These are phyloP conservation scores for Drosophila eohydei DNA, from an alignment of 2,888 invertebrate genomes.

Conservation along the genomic window DNA sequence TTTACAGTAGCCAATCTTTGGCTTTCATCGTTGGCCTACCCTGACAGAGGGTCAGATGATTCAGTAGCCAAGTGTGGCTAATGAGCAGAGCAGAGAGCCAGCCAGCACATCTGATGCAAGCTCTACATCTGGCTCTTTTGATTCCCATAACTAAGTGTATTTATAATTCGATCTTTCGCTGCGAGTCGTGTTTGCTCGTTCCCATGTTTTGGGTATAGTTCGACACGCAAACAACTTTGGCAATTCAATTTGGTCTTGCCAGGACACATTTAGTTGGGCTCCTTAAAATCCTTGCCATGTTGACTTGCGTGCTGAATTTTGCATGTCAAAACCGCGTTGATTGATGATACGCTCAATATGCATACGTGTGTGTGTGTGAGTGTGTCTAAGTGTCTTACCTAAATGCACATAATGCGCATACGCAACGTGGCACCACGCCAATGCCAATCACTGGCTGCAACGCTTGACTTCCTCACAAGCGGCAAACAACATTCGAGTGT, in stretches of 20 bases:
- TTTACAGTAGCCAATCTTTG: conserved; percentile 34
- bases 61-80: neutral
- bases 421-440: conserved; percentile 58
- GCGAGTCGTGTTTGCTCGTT: neutral
- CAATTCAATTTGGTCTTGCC: conserved; percentile 39
- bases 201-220: conserved; percentile 8
- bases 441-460: conserved; percentile 13
- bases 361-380: neutral
- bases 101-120: neutral
- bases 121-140: too few relatives aligned
- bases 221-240: conserved; percentile 55
- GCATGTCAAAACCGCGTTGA: conserved; percentile 67
- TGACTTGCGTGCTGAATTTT: conserved; percentile 60
- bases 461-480: conserved; percentile 39
- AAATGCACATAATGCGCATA: conserved; percentile 74
- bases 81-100: neutral
- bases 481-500: conserved; percentile 26
- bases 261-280: conserved; percentile 21
- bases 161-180: neutral
- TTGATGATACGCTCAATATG: conserved; percentile 51
- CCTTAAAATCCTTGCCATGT: conserved; percentile 33
- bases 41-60: neutral
- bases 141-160: neutral
- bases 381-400: conserved; percentile 9
- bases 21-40: conserved; percentile 6